A percentile compares a stretch with the other conserved stretches of the same genome.
These are phyloP conservation scores for Okamejei kenojei DNA, from an alignment of 2,797 vertebrate genomes.

Conservation along the genomic window DNA sequence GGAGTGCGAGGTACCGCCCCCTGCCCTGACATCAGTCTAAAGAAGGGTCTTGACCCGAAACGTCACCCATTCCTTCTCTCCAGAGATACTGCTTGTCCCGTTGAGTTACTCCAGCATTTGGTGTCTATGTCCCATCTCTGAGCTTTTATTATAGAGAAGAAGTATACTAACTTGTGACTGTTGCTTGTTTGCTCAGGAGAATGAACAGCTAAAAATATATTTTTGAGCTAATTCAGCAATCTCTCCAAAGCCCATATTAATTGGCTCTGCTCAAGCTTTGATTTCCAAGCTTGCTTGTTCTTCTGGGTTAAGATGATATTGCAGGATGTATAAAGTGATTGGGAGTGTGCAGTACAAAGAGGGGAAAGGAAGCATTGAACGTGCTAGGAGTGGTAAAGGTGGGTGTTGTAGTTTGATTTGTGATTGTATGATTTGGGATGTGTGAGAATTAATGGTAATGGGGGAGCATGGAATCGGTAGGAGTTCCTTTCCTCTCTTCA, in stretches of 20 bases:
- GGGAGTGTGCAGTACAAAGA: background rate
- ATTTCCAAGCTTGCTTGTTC: background rate
- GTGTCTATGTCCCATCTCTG: too few species aligned
- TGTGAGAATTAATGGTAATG: background rate
- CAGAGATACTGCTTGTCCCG: too few species aligned
- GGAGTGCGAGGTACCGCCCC: too few species aligned
- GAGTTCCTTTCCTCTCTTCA: background rate
- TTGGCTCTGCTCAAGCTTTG: background rate
- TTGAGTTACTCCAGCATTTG: too few species aligned
- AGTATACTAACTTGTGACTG: background rate
- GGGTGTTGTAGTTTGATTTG: background rate
- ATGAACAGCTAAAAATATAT: background rate
- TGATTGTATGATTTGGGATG: background rate
- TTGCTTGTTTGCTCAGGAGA: background rate
- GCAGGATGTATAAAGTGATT: background rate
- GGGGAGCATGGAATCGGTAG: too few species aligned
- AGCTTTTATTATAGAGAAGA: background rate
- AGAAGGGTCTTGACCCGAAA: too few species aligned
- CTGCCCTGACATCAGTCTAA: too few species aligned
- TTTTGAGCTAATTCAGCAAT: background rate
- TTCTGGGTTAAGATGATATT: background rate
- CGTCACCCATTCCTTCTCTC: too few species aligned
- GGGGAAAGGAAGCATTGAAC: background rate
- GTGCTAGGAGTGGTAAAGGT: background rate
- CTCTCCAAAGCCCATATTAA: background rate